Conservation (phyloP, 2,113 vertebrate genomes). For the Podilymbus podiceps region DNA sequence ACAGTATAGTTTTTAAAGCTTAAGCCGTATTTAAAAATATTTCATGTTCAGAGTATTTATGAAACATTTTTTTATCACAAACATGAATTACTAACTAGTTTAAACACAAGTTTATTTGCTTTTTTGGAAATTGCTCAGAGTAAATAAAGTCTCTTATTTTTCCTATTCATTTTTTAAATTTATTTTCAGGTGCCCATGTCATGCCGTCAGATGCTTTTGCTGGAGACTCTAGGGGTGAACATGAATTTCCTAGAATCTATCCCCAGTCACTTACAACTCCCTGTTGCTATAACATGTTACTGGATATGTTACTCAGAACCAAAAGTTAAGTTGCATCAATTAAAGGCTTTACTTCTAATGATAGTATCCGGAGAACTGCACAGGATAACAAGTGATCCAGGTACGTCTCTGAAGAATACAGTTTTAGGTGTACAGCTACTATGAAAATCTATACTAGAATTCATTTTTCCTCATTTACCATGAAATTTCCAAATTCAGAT, state of each 20-base stretch:
- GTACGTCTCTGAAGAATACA: conserved; percentile 41
- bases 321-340: conserved; percentile 61
- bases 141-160: neutral
- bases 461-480: fast-evolving
- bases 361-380: conserved; percentile 72
- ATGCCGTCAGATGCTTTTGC: conserved; percentile 67
- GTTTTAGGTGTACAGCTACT: neutral
- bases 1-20: neutral
- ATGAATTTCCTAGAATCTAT: conserved; percentile 43
- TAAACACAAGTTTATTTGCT: neutral
- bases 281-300: conserved; percentile 77
- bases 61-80: neutral
- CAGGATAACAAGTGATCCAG: conserved; percentile 3
- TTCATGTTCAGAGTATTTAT: neutral
- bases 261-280: conserved; percentile 72
- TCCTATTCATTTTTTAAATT: neutral
- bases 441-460: neutral
- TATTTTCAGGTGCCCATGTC: conserved; percentile 61
- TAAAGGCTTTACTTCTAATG: conserved; percentile 81
- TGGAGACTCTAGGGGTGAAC: conserved; percentile 76
- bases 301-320: conserved; percentile 76
- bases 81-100: neutral
- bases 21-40: neutral
- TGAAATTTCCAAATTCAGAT: neutral
- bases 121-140: neutral